phyloP scores from a whole-genome alignment of 2,888 invertebrate genomes.

The Drosophila meridiana region DNA sequence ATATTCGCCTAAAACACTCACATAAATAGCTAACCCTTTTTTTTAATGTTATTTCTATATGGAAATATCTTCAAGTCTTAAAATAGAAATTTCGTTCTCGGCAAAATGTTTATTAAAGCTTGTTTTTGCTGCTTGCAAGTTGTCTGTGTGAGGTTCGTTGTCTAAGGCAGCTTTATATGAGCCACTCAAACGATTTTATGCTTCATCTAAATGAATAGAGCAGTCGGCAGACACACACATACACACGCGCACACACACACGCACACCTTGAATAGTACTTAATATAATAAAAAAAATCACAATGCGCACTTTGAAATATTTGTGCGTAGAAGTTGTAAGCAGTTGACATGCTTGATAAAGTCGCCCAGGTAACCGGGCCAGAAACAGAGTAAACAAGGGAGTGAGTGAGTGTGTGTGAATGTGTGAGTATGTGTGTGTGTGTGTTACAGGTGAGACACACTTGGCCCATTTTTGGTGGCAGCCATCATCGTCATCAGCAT shows the following conservation, averaged over 20 bases:
- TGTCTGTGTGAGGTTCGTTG: background rate
- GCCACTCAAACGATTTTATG: conserved; percentile 45
- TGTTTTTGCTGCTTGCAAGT: background rate
- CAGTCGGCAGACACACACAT: conserved; percentile 1
- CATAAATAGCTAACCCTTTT: background rate
- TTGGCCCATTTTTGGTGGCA: conserved; percentile 8
- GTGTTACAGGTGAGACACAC: conserved; percentile 22
- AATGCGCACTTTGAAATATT: conserved; percentile 63
- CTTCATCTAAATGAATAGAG: conserved; percentile 49
- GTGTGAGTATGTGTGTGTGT: background rate
- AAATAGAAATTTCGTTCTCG: background rate
- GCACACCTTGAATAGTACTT: conserved; percentile 1
- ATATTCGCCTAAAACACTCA: background rate
- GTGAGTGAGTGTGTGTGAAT: background rate
- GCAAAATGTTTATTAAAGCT: background rate
- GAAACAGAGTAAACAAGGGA: conserved; percentile 30
- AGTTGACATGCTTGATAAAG: conserved; percentile 57
- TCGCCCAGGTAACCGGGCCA: conserved; percentile 42
- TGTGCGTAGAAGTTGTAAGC: conserved; percentile 39
- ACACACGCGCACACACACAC: background rate
- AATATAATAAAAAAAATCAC: conserved; percentile 59
- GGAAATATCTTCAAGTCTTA: background rate
- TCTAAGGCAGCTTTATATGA: conserved; percentile 11
- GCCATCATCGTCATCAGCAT: conserved; percentile 67
- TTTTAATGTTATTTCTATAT: background rate